A percentile compares a stretch with the other conserved stretches of the same genome.
phyloP scores from a whole-genome alignment of 2,888 invertebrate genomes.

The Noctua pronuba region DNA sequence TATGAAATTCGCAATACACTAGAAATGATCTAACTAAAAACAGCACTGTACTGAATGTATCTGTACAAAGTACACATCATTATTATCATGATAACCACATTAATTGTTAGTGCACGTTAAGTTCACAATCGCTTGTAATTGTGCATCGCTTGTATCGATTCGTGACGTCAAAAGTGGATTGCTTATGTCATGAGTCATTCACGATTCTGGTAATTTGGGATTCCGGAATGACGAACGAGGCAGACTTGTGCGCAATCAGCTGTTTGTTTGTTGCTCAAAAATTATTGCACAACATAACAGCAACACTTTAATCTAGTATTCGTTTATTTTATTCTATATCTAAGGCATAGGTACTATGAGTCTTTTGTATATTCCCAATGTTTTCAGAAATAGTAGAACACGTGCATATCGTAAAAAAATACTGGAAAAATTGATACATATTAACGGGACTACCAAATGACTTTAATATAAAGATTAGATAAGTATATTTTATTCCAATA shows the following conservation, averaged over 20 bases:
- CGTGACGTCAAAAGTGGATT: conserved; percentile 35
- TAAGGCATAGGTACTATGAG: neutral
- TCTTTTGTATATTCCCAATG: neutral
- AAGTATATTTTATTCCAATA: neutral
- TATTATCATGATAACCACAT: neutral
- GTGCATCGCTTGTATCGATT: conserved; percentile 7
- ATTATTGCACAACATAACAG: neutral
- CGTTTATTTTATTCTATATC: neutral
- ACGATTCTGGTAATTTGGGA: conserved; percentile 18
- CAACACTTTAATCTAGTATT: neutral
- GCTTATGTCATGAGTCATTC: conserved; percentile 27
- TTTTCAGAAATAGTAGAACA: neutral
- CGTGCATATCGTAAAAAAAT: neutral
- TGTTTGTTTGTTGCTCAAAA: neutral
- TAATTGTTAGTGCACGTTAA: conserved; percentile 1
- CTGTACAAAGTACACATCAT: neutral
- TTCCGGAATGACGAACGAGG: conserved; percentile 4
- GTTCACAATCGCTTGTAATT: neutral
- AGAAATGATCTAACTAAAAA: no score
- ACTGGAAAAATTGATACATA: neutral
- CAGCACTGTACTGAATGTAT: no score
- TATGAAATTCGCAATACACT: no score
- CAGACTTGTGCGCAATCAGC: conserved; percentile 9
- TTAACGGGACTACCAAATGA: neutral
- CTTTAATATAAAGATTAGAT: neutral